Evolutionary conservation across 2,797 vertebrate species (phyloP).

Genomic region (Pitangus sulphuratus): DNA sequence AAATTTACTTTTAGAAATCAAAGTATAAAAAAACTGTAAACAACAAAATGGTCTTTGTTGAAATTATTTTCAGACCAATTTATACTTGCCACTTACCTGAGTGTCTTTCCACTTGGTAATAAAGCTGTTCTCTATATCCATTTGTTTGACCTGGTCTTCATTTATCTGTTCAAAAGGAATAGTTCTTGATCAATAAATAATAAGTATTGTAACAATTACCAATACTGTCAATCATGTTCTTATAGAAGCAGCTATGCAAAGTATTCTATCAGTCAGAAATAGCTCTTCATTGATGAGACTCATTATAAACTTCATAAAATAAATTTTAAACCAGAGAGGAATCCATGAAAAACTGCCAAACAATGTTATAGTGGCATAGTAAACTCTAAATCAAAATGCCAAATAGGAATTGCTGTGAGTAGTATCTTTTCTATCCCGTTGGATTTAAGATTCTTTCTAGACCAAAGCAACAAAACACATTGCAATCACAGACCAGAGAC

Average conservation of each 20-base stretch:
- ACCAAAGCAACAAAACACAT: not conserved
- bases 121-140: constrained; percentile 95
- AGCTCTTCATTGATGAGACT: not conserved
- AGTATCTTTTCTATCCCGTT: not conserved
- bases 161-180: constrained; percentile 85
- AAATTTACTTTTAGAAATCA: not conserved
- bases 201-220: not conserved
- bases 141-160: constrained; percentile 93
- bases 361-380: not conserved
- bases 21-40: not conserved
- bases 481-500: not conserved
- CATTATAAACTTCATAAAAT: not conserved
- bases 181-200: not conserved
- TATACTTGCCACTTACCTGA: constrained; percentile 81
- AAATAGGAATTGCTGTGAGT: not conserved
- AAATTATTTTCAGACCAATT: not conserved
- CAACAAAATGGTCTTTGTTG: not conserved
- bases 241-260: not conserved
- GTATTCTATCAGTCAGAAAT: not conserved
- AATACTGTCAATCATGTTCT: not conserved
- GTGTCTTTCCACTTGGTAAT: constrained; percentile 96
- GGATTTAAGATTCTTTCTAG: not conserved
- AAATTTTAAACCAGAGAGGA: not conserved
- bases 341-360: not conserved
- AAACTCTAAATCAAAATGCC: not conserved